These are phyloP conservation scores for Noctua comes DNA, from an alignment of 2,888 invertebrate species.

Conservation along the genomic window DNA sequence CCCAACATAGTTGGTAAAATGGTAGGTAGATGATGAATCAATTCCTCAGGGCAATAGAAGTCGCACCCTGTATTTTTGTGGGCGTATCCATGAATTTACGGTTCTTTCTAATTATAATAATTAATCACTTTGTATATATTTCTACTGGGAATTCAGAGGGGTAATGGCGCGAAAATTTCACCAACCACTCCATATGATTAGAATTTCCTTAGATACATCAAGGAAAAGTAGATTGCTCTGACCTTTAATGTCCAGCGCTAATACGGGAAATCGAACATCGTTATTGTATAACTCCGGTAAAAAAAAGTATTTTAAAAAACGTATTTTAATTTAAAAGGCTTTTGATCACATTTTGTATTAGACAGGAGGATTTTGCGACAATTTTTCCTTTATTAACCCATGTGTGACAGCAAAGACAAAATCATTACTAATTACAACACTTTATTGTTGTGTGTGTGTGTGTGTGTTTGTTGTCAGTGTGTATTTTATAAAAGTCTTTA, in stretches of 20 bases:
- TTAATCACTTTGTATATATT: constrained; percentile 71
- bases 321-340: neutral
- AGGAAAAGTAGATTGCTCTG: constrained; percentile 23
- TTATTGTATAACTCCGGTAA: no score
- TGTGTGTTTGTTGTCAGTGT: neutral
- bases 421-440: neutral
- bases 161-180: constrained; percentile 54
- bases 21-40: constrained; percentile 21
- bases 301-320: neutral
- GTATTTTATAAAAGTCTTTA: neutral
- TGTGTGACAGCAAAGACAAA: neutral
- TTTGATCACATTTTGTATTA: neutral
- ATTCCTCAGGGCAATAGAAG: constrained; percentile 26
- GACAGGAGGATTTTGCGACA: neutral
- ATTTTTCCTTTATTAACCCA: neutral
- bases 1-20: no score
- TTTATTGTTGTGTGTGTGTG: neutral
- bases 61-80: constrained; percentile 52
- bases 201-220: constrained; percentile 27
- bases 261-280: neutral
- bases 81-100: constrained; percentile 67
- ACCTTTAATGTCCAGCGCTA: neutral
- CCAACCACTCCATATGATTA: constrained; percentile 63
- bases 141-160: constrained; percentile 67
- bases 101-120: constrained; percentile 72